Conservation (phyloP, 2,113 vertebrate species). For the Phocoena phocoena region DNA sequence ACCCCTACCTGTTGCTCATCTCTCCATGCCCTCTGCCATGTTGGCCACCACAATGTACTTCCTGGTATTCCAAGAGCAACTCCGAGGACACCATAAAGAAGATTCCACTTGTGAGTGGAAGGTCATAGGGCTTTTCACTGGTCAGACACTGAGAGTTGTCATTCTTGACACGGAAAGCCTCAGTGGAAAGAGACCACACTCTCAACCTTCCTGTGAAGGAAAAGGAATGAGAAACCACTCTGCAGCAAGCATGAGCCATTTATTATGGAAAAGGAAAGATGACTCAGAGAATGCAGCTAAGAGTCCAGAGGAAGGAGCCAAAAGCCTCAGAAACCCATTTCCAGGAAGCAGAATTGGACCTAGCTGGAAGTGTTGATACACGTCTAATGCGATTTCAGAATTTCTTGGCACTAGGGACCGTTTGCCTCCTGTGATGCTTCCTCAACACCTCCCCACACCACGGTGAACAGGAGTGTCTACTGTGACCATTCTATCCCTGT, state of each 20-base stretch:
- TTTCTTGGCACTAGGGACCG: too few species aligned
- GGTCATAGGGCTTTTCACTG: background rate
- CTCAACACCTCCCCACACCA: rapidly evolving
- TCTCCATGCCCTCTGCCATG: background rate
- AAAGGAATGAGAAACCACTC: background rate
- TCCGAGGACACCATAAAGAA: background rate
- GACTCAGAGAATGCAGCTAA: background rate
- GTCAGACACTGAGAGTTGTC: background rate
- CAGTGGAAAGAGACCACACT: background rate
- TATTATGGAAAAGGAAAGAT: background rate
- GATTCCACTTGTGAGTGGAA: background rate
- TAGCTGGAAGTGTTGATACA: background rate
- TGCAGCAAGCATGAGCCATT: background rate
- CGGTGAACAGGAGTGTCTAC: rapidly evolving
- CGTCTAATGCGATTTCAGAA: background rate
- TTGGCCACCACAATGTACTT: background rate
- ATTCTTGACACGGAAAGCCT: background rate
- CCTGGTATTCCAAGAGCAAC: background rate
- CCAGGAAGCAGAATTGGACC: background rate
- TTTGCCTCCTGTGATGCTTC: background rate
- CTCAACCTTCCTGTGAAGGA: background rate
- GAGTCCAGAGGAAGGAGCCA: background rate
- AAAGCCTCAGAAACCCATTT: background rate
- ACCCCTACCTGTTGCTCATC: background rate
- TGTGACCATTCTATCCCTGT: too few species aligned